phyloP scores from a whole-genome alignment of 2,797 vertebrate genomes.

The Stomatorhinus walkeri region DNA sequence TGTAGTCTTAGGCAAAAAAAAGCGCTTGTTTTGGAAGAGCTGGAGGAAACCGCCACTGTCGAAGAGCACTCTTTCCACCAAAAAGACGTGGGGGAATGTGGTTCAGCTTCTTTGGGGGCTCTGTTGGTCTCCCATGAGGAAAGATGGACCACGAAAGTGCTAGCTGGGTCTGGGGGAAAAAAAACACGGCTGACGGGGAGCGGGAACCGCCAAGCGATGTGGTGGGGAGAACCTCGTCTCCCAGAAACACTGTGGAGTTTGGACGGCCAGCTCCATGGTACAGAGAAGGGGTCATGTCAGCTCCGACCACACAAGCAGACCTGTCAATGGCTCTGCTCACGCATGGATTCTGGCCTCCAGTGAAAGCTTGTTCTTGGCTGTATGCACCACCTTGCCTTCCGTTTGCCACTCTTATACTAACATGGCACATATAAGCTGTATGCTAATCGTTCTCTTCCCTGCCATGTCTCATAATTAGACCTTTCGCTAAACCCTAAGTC shows the following conservation, averaged over 20 bases:
- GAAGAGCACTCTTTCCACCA: not conserved
- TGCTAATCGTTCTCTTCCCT: slow-evolving; percentile 27
- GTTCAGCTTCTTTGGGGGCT: not conserved
- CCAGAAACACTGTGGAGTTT: not conserved
- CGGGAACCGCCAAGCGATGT: not conserved
- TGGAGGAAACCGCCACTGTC: not conserved
- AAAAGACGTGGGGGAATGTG: slow-evolving; percentile 1
- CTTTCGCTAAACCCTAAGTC: slow-evolving; percentile 34
- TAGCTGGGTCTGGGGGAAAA: not conserved
- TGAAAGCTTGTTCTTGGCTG: not conserved
- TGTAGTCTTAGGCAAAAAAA: not conserved
- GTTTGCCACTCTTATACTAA: not conserved
- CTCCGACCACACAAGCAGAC: slow-evolving; percentile 28
- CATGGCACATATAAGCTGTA: slow-evolving; percentile 5
- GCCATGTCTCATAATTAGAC: slow-evolving; percentile 43
- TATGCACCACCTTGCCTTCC: not conserved
- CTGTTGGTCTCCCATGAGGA: not conserved
- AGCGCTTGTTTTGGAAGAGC: slow-evolving; percentile 22
- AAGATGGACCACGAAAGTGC: not conserved
- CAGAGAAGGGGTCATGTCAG: slow-evolving; percentile 13
- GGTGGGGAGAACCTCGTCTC: not conserved
- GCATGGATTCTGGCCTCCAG: not conserved
- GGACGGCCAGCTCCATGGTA: not conserved
- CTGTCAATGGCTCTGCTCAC: slow-evolving; percentile 3
- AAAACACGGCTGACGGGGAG: not conserved